Conservation (phyloP, 2,113 vertebrate species). For the Trogon surrucura region DNA sequence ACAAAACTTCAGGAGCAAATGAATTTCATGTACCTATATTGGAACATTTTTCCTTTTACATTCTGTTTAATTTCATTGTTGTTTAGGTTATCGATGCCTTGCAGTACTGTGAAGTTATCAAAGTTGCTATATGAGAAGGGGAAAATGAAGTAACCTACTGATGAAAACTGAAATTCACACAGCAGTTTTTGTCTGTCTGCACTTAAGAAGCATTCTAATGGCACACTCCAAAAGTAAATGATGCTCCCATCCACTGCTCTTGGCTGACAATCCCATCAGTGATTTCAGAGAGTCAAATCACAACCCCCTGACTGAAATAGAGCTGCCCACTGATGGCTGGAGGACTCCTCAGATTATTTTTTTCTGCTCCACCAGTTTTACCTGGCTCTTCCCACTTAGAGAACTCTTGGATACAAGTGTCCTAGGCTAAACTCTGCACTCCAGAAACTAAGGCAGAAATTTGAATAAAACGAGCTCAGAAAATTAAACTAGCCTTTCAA, state of each 20-base stretch:
- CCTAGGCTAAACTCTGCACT: not conserved
- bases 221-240: not conserved
- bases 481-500: not conserved
- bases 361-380: not conserved
- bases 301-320: not conserved
- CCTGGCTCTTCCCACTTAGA: not conserved
- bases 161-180: not conserved
- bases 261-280: not conserved
- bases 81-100: not conserved
- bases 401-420: not conserved
- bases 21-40: not conserved
- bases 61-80: not conserved
- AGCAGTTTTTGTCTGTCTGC: not conserved
- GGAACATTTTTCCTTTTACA: not conserved
- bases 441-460: not conserved
- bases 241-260: not conserved
- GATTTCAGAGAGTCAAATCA: not conserved
- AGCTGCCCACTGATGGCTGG: accelerated
- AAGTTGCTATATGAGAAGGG: not conserved
- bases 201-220: accelerated
- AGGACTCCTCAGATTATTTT: not conserved
- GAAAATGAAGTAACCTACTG: not conserved
- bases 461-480: not conserved
- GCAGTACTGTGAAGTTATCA: not conserved
- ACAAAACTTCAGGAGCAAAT: not conserved